phyloP scores from a whole-genome alignment of 2,888 invertebrate genomes.

The Leucoptera coffeella region DNA sequence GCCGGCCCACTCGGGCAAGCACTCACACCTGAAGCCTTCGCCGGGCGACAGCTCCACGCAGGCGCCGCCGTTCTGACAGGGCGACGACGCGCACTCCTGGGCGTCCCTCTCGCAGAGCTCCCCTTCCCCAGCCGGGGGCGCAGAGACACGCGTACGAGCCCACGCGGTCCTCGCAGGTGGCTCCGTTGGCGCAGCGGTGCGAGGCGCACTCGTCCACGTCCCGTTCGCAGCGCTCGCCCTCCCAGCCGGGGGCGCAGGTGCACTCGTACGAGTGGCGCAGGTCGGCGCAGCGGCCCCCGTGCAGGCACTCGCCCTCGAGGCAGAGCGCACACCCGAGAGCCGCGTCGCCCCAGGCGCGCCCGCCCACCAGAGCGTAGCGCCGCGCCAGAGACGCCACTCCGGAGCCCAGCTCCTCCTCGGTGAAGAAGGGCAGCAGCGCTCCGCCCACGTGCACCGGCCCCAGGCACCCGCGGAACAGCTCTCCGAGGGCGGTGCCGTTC shows the following conservation, averaged over 20 bases:
- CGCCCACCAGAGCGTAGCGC: slow-evolving; percentile 29
- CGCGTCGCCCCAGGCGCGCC: slow-evolving; percentile 27
- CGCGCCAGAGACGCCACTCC: slow-evolving; percentile 41
- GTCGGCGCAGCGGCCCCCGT: slow-evolving; percentile 47
- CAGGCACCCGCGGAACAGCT: too few relatives aligned
- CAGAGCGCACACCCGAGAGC: slow-evolving; percentile 75
- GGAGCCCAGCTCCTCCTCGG: slow-evolving; percentile 66
- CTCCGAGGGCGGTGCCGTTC: too few relatives aligned
- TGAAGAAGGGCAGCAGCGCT: slow-evolving; percentile 79
- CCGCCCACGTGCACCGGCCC: slow-evolving; percentile 81
- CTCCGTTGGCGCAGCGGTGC: slow-evolving; percentile 76
- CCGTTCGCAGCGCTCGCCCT: slow-evolving; percentile 70
- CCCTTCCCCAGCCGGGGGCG: slow-evolving; percentile 69
- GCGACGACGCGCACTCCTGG: slow-evolving; percentile 73
- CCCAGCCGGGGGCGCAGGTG: slow-evolving; percentile 71
- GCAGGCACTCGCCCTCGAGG: slow-evolving; percentile 70
- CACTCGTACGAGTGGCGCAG: slow-evolving; percentile 63
- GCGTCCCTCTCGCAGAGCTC: slow-evolving; percentile 72
- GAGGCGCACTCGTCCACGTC: too few relatives aligned
- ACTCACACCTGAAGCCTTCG: slow-evolving; percentile 33
- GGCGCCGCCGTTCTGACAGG: slow-evolving; percentile 75
- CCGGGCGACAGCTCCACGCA: slow-evolving; percentile 71
- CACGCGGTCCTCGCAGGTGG: slow-evolving; percentile 73
- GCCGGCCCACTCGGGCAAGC: background rate
- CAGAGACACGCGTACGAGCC: slow-evolving; percentile 75